Evolutionary conservation across 1,140 invertebrate genomes (phyloP).

Genomic region (Ceratitis capitata): DNA sequence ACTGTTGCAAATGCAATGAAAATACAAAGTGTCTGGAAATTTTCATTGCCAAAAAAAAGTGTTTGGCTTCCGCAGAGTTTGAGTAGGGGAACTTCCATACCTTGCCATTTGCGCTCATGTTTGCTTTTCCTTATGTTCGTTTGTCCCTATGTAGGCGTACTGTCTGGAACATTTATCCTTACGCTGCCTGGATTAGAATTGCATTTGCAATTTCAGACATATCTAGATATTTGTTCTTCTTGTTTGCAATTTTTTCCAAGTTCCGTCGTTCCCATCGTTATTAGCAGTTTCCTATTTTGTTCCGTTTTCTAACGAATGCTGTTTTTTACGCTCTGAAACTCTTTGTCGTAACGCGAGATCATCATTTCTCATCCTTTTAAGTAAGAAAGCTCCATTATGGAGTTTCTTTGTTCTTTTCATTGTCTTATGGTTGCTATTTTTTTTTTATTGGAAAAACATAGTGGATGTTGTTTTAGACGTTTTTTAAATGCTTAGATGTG

Average conservation of each 20-base stretch:
- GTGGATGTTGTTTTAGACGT: too few species aligned
- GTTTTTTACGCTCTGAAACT: too few species aligned
- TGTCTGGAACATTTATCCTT: neutral
- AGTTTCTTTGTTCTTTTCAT: too few species aligned
- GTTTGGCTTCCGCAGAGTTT: too few species aligned
- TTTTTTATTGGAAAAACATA: too few species aligned
- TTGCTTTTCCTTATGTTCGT: neutral
- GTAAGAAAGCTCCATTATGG: too few species aligned
- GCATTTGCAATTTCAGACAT: constrained; percentile 27
- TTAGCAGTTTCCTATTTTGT: neutral
- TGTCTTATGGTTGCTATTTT: too few species aligned
- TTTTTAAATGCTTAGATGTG: too few species aligned
- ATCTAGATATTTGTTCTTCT: neutral
- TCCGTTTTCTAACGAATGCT: neutral
- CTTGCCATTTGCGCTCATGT: neutral
- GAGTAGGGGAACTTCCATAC: neutral
- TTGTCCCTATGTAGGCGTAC: neutral
- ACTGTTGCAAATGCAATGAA: constrained; percentile 14
- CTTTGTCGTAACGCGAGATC: too few species aligned
- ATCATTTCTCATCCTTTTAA: too few species aligned
- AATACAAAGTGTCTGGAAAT: neutral
- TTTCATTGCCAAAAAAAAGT: neutral
- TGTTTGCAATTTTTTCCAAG: neutral
- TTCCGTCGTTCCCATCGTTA: neutral
- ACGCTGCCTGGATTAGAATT: neutral